A percentile compares a stretch with the other conserved stretches of the same genome.
These are phyloP conservation scores for Bombus haemorrhoidalis DNA, from an alignment of 1,140 invertebrate genomes.

Conservation along the genomic window DNA sequence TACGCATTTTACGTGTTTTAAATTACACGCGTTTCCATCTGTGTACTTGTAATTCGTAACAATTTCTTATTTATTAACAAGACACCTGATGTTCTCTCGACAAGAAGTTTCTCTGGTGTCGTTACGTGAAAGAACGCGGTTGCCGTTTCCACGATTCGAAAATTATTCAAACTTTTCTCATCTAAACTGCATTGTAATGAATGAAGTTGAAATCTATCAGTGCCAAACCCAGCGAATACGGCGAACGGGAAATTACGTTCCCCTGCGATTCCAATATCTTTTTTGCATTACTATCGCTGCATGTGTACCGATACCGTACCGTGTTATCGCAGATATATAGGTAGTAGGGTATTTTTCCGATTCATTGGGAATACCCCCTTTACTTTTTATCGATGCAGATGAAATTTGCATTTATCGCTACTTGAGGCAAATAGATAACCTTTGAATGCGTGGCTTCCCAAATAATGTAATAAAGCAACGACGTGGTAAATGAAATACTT, in stretches of 20 bases:
- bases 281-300: not conserved
- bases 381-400: accelerated
- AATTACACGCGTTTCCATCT: no score
- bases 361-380: not conserved
- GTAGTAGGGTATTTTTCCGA: not conserved
- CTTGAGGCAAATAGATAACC: no score
- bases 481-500: no score
- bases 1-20: no score
- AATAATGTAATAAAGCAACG: no score
- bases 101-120: not conserved
- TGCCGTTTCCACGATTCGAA: not conserved
- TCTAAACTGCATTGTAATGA: not conserved
- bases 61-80: not conserved
- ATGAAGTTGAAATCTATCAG: not conserved
- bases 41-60: not conserved
- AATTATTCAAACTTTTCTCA: conserved; percentile 2
- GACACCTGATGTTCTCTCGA: no score
- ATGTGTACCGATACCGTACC: no score
- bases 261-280: not conserved
- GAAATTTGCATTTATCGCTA: not conserved
- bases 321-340: not conserved
- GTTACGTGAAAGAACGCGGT: not conserved
- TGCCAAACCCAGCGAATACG: not conserved
- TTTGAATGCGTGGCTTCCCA: no score
- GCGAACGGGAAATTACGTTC: not conserved